Conservation (phyloP, 2,888 invertebrate species). For the Hirtodrosophila duncani region DNA sequence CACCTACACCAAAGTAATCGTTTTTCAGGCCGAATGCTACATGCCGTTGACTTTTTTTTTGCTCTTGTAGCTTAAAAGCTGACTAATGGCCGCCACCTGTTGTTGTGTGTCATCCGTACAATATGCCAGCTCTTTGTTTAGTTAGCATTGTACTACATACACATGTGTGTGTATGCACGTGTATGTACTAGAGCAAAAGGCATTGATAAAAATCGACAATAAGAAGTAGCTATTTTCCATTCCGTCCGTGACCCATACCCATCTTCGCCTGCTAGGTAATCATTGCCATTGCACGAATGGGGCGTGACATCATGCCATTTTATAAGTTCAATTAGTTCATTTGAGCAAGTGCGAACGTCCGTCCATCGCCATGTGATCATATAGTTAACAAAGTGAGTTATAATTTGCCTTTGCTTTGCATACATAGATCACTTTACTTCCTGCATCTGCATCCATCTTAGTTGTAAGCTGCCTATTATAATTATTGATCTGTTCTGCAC, state of each 20-base stretch:
- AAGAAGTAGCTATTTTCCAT: too few relatives aligned
- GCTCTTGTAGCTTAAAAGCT: slow-evolving; percentile 16
- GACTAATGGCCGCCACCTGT: slow-evolving; percentile 62
- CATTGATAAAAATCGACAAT: slow-evolving; percentile 46
- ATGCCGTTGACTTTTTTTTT: slow-evolving; percentile 2
- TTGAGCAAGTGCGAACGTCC: not conserved
- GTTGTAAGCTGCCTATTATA: slow-evolving; percentile 1
- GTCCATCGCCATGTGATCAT: too few relatives aligned
- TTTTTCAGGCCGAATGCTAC: not conserved
- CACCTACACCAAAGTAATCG: too few relatives aligned
- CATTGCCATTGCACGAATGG: slow-evolving; percentile 28
- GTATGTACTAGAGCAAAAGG: too few relatives aligned
- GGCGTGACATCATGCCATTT: slow-evolving; percentile 56
- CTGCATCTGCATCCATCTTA: not conserved
- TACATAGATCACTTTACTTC: slow-evolving; percentile 1
- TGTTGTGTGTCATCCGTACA: slow-evolving; percentile 48
- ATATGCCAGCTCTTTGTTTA: slow-evolving; percentile 9
- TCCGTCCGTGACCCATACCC: too few relatives aligned
- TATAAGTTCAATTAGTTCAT: slow-evolving; percentile 39
- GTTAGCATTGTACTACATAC: not conserved
- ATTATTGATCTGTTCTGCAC: slow-evolving; percentile 47
- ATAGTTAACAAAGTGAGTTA: too few relatives aligned
- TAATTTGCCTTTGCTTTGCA: not conserved
- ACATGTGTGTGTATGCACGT: too few relatives aligned
- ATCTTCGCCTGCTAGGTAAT: slow-evolving; percentile 5